A percentile compares a stretch with the other conserved stretches of the same genome.
Evolutionary conservation across 2,888 invertebrate genomes (phyloP).

Genomic region (Pelosia muscerda): DNA sequence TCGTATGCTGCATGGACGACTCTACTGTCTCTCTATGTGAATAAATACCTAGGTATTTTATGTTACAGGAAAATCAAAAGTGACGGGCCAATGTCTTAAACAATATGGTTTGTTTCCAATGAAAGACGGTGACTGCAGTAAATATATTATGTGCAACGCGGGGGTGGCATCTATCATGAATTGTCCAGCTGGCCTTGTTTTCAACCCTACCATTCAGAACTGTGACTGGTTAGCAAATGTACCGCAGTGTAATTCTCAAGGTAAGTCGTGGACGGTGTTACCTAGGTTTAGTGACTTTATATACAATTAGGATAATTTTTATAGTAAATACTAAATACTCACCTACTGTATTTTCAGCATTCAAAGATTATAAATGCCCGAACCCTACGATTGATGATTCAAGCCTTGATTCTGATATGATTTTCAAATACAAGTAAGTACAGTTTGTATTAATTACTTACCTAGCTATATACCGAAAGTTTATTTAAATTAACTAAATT

Average conservation of each 20-base stretch:
- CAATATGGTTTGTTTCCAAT: conserved; percentile 63
- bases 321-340: not conserved
- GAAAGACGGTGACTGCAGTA: conserved; percentile 64
- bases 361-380: conserved; percentile 66
- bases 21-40: too few relatives aligned
- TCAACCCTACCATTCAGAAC: conserved; percentile 55
- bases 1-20: too few relatives aligned
- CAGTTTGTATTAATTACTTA: not conserved
- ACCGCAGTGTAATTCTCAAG: conserved; percentile 64
- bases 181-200: conserved; percentile 71
- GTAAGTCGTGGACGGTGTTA: conserved; percentile 45
- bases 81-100: conserved; percentile 52
- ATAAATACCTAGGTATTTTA: not conserved
- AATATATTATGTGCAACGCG: conserved; percentile 67
- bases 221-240: conserved; percentile 76
- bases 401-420: conserved; percentile 47
- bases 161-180: conserved; percentile 65
- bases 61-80: conserved; percentile 38
- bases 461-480: not conserved
- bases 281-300: too few relatives aligned
- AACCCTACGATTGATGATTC: conserved; percentile 46
- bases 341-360: conserved; percentile 48
- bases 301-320: too few relatives aligned
- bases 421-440: conserved; percentile 64
- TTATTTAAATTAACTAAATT: too few relatives aligned